Conservation (phyloP, 1,140 invertebrate species). For the Leptinotarsa defecta region DNA sequence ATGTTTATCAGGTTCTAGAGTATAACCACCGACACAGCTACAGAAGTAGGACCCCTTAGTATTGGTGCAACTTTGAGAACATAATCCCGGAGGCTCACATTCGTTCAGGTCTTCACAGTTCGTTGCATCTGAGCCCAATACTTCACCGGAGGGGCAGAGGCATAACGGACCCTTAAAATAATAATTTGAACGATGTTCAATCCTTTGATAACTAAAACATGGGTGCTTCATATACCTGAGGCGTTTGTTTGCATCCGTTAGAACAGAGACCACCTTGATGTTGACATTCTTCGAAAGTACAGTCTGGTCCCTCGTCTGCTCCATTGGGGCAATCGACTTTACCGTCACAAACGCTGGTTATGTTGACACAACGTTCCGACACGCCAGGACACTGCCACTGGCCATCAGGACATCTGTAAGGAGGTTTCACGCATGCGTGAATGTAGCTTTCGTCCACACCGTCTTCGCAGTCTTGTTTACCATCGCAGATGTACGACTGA, state of each 20-base stretch:
- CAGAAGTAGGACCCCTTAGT: slow-evolving; percentile 87
- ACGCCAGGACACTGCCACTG: slow-evolving; percentile 87
- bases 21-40: slow-evolving; percentile 81
- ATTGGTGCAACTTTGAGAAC: slow-evolving; percentile 89
- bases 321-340: slow-evolving; percentile 89
- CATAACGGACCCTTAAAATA: slow-evolving; percentile 74
- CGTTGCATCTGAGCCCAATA: slow-evolving; percentile 66
- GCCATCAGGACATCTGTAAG: slow-evolving; percentile 74
- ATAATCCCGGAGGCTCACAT: slow-evolving; percentile 84
- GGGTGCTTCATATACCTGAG: slow-evolving; percentile 60
- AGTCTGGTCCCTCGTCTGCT: slow-evolving; percentile 86
- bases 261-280: slow-evolving; percentile 77
- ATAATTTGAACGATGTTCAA: too few relatives aligned
- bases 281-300: slow-evolving; percentile 76
- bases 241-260: slow-evolving; percentile 88
- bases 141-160: slow-evolving; percentile 83
- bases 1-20: slow-evolving; percentile 78
- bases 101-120: slow-evolving; percentile 87
- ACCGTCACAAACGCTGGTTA: slow-evolving; percentile 82
- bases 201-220: background rate
- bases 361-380: slow-evolving; percentile 75
- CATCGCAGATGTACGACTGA: slow-evolving; percentile 90
- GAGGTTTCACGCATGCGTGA: slow-evolving; percentile 77
- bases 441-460: slow-evolving; percentile 84
- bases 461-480: slow-evolving; percentile 94